Evolutionary conservation across 2,797 vertebrate species (phyloP).

Genomic region (Lindbergichthys nudifrons): DNA sequence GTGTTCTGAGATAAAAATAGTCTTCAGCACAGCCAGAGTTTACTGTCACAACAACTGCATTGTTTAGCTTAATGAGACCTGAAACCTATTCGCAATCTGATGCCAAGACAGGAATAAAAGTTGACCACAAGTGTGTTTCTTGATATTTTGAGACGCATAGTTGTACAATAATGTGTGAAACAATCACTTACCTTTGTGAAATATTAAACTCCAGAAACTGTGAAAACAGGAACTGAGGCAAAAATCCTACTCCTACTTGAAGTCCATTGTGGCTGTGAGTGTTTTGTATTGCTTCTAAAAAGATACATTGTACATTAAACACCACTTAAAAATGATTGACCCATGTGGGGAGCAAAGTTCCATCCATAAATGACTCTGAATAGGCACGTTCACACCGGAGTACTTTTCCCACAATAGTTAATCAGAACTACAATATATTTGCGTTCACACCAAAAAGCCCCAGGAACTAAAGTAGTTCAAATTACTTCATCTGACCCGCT

Average conservation of each 20-base stretch:
- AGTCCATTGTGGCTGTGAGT: background rate
- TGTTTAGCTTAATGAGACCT: slow-evolving; percentile 55
- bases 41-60: slow-evolving; percentile 26
- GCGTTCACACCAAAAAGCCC: too few species aligned
- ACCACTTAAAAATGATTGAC: slow-evolving; percentile 51
- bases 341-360: slow-evolving; percentile 61
- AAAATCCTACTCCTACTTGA: background rate
- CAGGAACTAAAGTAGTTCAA: too few species aligned
- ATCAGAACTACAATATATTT: too few species aligned
- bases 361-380: too few species aligned
- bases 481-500: too few species aligned
- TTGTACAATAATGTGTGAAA: slow-evolving; percentile 1
- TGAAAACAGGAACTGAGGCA: background rate
- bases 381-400: too few species aligned
- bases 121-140: slow-evolving; percentile 7
- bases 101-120: slow-evolving; percentile 17
- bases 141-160: slow-evolving; percentile 4
- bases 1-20: slow-evolving; percentile 53
- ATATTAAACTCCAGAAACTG: background rate
- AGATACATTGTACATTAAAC: slow-evolving; percentile 50
- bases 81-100: slow-evolving; percentile 50
- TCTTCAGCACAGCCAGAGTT: slow-evolving; percentile 47
- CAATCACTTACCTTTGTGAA: slow-evolving; percentile 23
- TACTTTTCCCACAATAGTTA: too few species aligned
- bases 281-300: background rate